Conservation (phyloP, 2,888 invertebrate genomes). For the Buathra laborator region DNA sequence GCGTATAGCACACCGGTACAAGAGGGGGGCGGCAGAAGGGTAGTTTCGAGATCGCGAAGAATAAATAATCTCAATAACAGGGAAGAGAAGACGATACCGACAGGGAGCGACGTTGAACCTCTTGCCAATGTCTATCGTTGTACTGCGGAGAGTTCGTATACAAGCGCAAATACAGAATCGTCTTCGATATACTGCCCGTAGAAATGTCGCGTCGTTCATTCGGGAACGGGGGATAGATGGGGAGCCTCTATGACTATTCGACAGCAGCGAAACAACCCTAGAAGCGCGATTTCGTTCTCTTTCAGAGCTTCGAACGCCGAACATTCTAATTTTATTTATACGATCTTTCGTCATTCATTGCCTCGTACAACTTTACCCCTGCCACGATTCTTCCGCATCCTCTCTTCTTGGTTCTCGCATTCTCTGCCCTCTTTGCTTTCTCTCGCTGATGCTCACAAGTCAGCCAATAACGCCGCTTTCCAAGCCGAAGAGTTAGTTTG, state of each 20-base stretch:
- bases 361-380: slow-evolving; percentile 1
- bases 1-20: slow-evolving; percentile 18
- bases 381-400: not conserved
- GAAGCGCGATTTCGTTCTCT: slow-evolving; percentile 27
- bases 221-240: too few relatives aligned
- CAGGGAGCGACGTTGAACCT: slow-evolving; percentile 38
- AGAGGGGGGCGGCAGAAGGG: not conserved
- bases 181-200: not conserved
- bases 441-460: not conserved
- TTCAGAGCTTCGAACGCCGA: slow-evolving; percentile 17
- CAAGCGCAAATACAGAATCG: slow-evolving; percentile 11
- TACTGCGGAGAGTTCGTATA: slow-evolving; percentile 6
- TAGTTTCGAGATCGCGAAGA: slow-evolving; percentile 58
- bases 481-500: slow-evolving; percentile 46
- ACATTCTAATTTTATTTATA: slow-evolving; percentile 62
- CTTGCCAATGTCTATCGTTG: slow-evolving; percentile 47
- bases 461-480: slow-evolving; percentile 39
- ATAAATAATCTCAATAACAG: slow-evolving; percentile 68
- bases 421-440: slow-evolving; percentile 12
- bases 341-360: slow-evolving; percentile 38
- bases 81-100: slow-evolving; percentile 26
- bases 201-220: slow-evolving; percentile 12
- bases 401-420: not conserved
- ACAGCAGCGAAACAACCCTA: slow-evolving; percentile 20
- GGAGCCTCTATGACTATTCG: slow-evolving; percentile 9